Conservation (phyloP, 2,888 invertebrate species). For the Coecobrya sp. region DNA sequence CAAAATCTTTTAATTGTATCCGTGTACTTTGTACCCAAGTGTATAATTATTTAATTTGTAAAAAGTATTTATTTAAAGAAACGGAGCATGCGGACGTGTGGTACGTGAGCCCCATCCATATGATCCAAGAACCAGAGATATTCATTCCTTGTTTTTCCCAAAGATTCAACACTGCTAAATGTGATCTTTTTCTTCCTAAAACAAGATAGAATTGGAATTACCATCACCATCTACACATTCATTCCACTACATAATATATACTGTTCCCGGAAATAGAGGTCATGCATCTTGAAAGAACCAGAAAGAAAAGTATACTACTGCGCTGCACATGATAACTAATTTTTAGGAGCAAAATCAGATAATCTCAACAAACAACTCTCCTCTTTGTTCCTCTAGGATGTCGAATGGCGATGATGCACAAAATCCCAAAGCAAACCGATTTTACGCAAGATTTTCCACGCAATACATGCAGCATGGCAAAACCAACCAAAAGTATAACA, state of each 20-base stretch:
- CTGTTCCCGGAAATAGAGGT: constrained; percentile 65
- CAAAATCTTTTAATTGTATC: not conserved
- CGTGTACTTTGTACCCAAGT: not conserved
- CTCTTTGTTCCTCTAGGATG: constrained; percentile 40
- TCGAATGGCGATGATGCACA: constrained; percentile 48
- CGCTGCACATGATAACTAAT: constrained; percentile 2
- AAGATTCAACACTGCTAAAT: not conserved
- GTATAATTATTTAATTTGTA: too few species aligned
- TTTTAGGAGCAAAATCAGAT: constrained; percentile 38
- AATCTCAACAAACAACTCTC: constrained; percentile 35
- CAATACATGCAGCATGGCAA: not conserved
- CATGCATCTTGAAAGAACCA: constrained; percentile 46
- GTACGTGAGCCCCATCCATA: too few species aligned
- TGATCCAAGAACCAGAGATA: too few species aligned
- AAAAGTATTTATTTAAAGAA: too few species aligned
- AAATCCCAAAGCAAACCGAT: constrained; percentile 65
- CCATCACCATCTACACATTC: not conserved
- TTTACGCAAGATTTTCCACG: constrained; percentile 74
- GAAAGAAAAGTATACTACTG: not conserved
- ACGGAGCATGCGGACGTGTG: too few species aligned
- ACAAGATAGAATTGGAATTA: not conserved
- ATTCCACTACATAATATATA: too few species aligned
- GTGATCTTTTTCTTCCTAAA: not conserved
- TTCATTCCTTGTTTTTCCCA: too few species aligned
- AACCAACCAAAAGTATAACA: not conserved